phyloP scores from a whole-genome alignment of 2,113 vertebrate species.

The Notothenia rossii region DNA sequence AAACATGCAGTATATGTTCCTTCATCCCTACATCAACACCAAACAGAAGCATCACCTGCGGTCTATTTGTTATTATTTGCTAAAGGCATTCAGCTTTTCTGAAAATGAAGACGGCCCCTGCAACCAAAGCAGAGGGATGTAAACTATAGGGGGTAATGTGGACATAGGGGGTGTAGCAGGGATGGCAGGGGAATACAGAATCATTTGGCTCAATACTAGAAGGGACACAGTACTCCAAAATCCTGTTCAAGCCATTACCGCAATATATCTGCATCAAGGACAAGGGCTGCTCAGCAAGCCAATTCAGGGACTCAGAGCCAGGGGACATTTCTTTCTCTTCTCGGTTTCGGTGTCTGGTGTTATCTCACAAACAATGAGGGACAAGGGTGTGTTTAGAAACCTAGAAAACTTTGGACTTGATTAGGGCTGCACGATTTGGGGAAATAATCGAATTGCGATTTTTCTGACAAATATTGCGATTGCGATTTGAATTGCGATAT shows the following conservation, averaged over 20 bases:
- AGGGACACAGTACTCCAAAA: constrained; percentile 43
- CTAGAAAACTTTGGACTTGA: background rate
- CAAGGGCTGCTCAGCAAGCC: constrained; percentile 25
- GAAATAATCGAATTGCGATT: too few species aligned
- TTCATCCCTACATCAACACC: constrained; percentile 16
- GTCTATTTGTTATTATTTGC: constrained; percentile 10
- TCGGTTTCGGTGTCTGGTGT: constrained; percentile 5
- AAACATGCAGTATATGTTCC: background rate
- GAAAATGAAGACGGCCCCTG: constrained; percentile 3
- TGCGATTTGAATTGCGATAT: too few species aligned
- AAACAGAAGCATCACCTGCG: constrained; percentile 25
- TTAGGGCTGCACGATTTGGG: too few species aligned
- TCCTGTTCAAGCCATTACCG: constrained; percentile 39
- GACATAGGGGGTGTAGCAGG: constrained; percentile 2
- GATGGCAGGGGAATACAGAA: constrained; percentile 41
- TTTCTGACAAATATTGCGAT: too few species aligned
- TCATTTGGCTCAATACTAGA: constrained; percentile 38
- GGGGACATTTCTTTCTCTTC: constrained; percentile 30
- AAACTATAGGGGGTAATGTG: background rate
- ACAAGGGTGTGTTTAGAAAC: background rate
- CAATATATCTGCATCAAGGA: constrained; percentile 44
- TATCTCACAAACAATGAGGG: constrained; percentile 1
- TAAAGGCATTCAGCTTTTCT: constrained; percentile 3
- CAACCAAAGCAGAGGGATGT: constrained; percentile 12
- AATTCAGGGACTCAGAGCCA: constrained; percentile 36